phyloP scores from a whole-genome alignment of 1,140 invertebrate species.

The Atta colombica region DNA sequence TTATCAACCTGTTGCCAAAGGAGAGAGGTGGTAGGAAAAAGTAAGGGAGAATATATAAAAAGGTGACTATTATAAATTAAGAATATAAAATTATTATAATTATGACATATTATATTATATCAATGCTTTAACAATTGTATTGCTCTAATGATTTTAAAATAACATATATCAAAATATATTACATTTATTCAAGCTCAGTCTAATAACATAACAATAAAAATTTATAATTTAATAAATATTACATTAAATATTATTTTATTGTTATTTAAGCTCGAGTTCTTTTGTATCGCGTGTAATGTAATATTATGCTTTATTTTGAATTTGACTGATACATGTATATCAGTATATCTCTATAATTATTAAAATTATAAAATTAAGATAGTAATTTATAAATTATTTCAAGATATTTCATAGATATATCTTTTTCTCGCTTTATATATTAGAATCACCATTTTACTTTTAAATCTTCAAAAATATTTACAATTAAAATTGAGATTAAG shows the following conservation, averaged over 20 bases:
- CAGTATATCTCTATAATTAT: neutral
- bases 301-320: neutral
- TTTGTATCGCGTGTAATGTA: constrained; percentile 2
- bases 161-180: constrained; percentile 33
- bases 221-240: constrained; percentile 58
- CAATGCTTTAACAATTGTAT: neutral
- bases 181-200: constrained; percentile 30
- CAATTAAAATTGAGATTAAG: constrained; percentile 3
- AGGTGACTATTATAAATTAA: constrained; percentile 6
- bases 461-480: constrained; percentile 28
- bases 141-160: neutral
- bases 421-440: neutral
- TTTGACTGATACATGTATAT: neutral
- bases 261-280: constrained; percentile 18
- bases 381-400: constrained; percentile 6
- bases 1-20: constrained; percentile 97
- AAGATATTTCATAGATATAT: neutral
- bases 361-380: neutral
- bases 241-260: constrained; percentile 38
- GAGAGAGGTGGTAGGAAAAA: constrained; percentile 99
- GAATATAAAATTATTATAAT: constrained; percentile 8
- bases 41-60: constrained; percentile 86
- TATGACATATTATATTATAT: neutral
- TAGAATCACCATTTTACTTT: neutral
- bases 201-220: constrained; percentile 25